A percentile compares a stretch with the other conserved stretches of the same genome.
phyloP scores from a whole-genome alignment of 2,113 vertebrate species.

The Myotis davidii region DNA sequence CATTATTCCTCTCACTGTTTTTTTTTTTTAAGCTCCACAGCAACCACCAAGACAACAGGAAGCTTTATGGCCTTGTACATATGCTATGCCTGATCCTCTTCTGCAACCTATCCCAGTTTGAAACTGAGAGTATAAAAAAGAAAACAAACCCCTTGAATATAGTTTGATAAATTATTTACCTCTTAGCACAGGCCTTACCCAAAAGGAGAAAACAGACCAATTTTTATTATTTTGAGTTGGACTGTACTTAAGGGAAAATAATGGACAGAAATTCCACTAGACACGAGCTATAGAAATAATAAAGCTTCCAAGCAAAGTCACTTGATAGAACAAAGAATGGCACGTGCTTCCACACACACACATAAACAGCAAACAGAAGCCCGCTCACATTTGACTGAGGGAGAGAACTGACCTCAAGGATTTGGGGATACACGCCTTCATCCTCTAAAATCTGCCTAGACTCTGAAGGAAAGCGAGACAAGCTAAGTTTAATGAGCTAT shows the following conservation, averaged over 20 bases:
- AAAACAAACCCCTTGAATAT: neutral
- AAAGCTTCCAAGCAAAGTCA: neutral
- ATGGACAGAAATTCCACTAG: constrained; percentile 6
- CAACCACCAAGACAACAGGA: neutral
- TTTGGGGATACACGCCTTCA: neutral
- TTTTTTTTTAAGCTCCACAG: neutral
- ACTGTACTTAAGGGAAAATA: constrained; percentile 18
- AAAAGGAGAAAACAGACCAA: neutral
- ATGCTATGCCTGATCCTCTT: neutral
- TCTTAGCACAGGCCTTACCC: constrained; percentile 7
- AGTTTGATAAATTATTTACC: constrained; percentile 44
- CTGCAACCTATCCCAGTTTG: neutral
- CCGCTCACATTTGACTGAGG: neutral
- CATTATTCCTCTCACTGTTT: constrained; percentile 5
- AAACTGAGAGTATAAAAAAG: neutral
- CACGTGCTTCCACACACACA: neutral
- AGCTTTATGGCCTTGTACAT: neutral
- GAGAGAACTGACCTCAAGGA: neutral
- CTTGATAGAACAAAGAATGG: neutral
- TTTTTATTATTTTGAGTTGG: constrained; percentile 1
- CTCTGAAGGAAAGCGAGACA: neutral
- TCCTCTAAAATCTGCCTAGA: constrained; percentile 1
- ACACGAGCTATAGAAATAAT: neutral
- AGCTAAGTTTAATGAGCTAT: neutral
- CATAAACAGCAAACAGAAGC: neutral